Evolutionary conservation across 2,888 invertebrate species (phyloP).

Genomic region (Drosophila diplacantha): DNA sequence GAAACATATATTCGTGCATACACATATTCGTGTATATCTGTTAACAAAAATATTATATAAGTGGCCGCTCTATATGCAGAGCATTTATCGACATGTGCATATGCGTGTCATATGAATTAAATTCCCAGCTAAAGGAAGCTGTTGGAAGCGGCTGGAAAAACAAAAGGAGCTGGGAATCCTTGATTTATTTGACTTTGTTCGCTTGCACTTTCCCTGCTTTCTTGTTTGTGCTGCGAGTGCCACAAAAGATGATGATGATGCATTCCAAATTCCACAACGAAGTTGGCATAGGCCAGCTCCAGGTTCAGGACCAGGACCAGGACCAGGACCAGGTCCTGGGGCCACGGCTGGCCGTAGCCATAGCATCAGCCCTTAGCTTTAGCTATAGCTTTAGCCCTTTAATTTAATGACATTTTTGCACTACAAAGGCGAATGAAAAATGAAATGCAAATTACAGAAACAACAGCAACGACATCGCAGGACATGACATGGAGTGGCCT

Average conservation of each 20-base stretch:
- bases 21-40: not conserved
- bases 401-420: constrained; percentile 65
- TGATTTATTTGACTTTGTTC: constrained; percentile 26
- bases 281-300: not conserved
- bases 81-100: constrained; percentile 21
- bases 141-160: not conserved
- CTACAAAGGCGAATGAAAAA: constrained; percentile 58
- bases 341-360: too few relatives aligned
- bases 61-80: constrained; percentile 24
- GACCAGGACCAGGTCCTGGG: not conserved
- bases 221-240: not conserved
- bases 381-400: constrained; percentile 41
- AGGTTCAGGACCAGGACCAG: too few relatives aligned
- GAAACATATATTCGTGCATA: not conserved
- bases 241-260: constrained; percentile 6
- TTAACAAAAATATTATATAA: constrained; percentile 31
- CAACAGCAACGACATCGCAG: constrained; percentile 37
- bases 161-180: constrained; percentile 8
- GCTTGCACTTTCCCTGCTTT: not conserved
- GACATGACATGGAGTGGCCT: constrained; percentile 58
- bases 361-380: not conserved
- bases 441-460: constrained; percentile 65
- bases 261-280: constrained; percentile 5
- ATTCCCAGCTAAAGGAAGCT: constrained; percentile 27
- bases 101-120: constrained; percentile 36